phyloP scores from a whole-genome alignment of 1,140 invertebrate genomes.

The Ooceraea biroi region DNA sequence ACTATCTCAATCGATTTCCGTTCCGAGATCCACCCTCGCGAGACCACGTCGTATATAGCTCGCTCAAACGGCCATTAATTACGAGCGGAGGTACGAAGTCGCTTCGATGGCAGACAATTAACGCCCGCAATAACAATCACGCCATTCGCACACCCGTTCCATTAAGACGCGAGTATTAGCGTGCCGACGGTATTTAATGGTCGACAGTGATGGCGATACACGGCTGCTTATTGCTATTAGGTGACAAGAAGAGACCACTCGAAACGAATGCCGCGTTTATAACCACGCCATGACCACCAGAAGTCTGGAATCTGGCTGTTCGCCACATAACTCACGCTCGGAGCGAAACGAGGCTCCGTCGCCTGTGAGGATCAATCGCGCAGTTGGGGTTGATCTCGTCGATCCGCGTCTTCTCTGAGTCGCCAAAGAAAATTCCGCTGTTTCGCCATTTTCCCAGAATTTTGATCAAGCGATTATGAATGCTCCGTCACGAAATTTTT shows the following conservation, averaged over 20 bases:
- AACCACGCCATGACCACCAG: conserved; percentile 15
- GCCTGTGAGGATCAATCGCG: neutral
- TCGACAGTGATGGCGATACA: conserved; percentile 21
- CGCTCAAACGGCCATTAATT: conserved; percentile 47
- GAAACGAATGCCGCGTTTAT: conserved; percentile 64
- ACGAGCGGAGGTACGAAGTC: neutral
- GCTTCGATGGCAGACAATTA: conserved; percentile 26
- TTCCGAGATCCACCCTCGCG: conserved; percentile 19
- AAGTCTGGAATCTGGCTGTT: conserved; percentile 50
- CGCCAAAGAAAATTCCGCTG: neutral
- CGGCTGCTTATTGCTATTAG: conserved; percentile 59
- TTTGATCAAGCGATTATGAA: no score
- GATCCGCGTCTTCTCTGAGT: no score
- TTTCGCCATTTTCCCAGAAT: neutral
- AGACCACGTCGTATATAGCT: neutral
- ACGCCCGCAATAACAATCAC: conserved; percentile 41
- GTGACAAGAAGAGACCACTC: conserved; percentile 40
- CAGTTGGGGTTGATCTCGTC: neutral
- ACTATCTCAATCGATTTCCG: conserved; percentile 51
- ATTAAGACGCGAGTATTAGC: conserved; percentile 5
- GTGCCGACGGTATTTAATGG: conserved; percentile 6
- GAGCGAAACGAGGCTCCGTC: neutral
- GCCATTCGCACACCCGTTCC: neutral
- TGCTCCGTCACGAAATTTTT: no score
- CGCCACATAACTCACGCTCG: conserved; percentile 46